Base-by-base conservation (phyloP, 2,888 invertebrate genomes). In the Leptinotarsa rubiginosa region DNA sequence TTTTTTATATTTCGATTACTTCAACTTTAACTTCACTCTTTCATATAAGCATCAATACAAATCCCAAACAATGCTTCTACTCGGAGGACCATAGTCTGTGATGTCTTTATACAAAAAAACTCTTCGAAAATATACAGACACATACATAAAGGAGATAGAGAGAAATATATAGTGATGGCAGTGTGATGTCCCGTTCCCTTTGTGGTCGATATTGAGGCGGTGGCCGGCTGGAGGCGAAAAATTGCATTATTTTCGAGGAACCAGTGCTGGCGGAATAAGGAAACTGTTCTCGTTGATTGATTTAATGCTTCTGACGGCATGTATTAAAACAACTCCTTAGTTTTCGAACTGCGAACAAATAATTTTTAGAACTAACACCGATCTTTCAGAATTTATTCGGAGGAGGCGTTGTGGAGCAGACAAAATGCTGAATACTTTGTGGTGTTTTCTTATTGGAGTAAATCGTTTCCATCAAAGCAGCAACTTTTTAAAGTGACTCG, bases 131-230 rank as follows among this genome's bases (percentile, higher is more conserved):
- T 12, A 49, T 49, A 66, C 54, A 5, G 31, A 31, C 25, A 62
- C 41, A 70, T 50, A 70, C 62, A 31, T 31, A 31, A 18, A 16
- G 62, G 59, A 41, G 52, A 67, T 67, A 52, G 52, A 70, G 64
- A 71, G 65, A 71, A 56, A 74, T 65, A 69, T 50, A 59, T 74
- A 56, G 54, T 67, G n/a, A 74, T 70, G 25, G 70, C 70, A 70
- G 65, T 72, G 72, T 70, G 62, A 67, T 66, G 68, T 74, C 25
- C 70, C 64, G 56, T 56, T 64, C 73, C 70, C 72, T 75, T 72
- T 76, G 78, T 77, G 78, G 76, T 77, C 77, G 77, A 79, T 77
- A 78, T 77, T 75, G 76, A 77, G 77, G 78, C 77, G 76, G 78
- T 76, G 77, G 76, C 75, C 74, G 73, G 75, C 75, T 69, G 75